Base-by-base conservation (phyloP, 2,888 invertebrate species). In the Aphrophora alni region DNA sequence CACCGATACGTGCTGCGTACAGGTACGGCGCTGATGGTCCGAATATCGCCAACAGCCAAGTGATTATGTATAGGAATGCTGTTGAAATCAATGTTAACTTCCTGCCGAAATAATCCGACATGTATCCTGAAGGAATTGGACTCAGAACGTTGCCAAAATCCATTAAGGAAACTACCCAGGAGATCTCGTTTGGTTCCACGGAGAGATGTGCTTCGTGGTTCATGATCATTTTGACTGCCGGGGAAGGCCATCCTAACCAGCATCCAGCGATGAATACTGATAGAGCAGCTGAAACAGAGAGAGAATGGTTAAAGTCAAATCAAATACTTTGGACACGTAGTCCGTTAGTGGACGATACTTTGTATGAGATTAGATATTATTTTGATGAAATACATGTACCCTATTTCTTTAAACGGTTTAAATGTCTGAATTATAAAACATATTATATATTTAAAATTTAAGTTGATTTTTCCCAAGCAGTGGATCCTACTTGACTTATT, bases 81-180 rank as follows among this genome's bases (percentile, higher is more conserved):
- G 82, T 72, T 0, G 75, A 51, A 28, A 80, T 33, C 0, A 83
- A 76, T 12, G 80, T 81, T 14, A 72, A 28, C 38, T 84, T 85
- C 27, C 85, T 51, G 17, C 85, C 85, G 70, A 82, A 38, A 12
- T 28, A 73, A 76, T 85, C 83, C 84, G 84, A 83, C 69, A 83
- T 27, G 75, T 82, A 83, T 10, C 85, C 82, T 2, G 83, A 80
- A 3, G 85, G 80, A 27, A 85, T 82, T 1, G 85, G 85, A 33
- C 84, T 85, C 38, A 84, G 77, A 10, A 85, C 38, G 77, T 85
- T 85, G 8, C 85, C 85, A 17, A 85, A 70, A 78, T 85, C 85
- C 83, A 85, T 85, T 10, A 84, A 74, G 12, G 84, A 72, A 25
- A 85, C 85, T 44, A 84, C 82, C 83, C 84, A 85, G 0, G 85